phyloP scores from a whole-genome alignment of 2,797 vertebrate genomes.

The Orestias chungarensis region DNA sequence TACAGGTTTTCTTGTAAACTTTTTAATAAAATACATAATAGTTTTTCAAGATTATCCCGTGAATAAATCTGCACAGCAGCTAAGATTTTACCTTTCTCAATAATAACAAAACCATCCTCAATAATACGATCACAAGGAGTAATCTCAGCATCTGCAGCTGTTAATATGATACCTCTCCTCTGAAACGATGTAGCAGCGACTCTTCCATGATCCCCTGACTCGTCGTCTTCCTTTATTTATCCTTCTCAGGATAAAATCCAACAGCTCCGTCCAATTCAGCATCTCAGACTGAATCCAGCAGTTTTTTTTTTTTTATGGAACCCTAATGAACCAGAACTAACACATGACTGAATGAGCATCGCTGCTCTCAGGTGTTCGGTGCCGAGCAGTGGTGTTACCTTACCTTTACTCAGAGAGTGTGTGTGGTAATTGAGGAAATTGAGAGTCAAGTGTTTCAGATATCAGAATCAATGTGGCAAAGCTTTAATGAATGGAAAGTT shows the following conservation, averaged over 20 bases:
- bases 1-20: neutral
- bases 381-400: conserved; percentile 19
- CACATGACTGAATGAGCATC: conserved; percentile 5
- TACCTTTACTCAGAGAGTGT: conserved; percentile 18
- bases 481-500: conserved; percentile 32
- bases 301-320: neutral
- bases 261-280: conserved; percentile 73
- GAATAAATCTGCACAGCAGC: neutral
- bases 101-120: neutral
- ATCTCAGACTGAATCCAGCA: conserved; percentile 37
- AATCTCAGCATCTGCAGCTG: no score
- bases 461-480: conserved; percentile 16
- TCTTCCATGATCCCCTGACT: conserved; percentile 25
- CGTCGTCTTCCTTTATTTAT: neutral
- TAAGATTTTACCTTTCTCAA: neutral
- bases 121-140: neutral
- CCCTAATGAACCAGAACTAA: neutral
- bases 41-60: neutral
- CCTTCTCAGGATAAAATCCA: conserved; percentile 70
- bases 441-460: conserved; percentile 17
- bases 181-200: conserved; percentile 37
- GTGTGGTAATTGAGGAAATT: conserved; percentile 3
- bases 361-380: conserved; percentile 17
- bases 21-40: neutral
- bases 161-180: conserved; percentile 35